A percentile compares a stretch with the other conserved stretches of the same genome.
Evolutionary conservation across 2,888 invertebrate genomes (phyloP).

Genomic region (Xestia c-nigrum): DNA sequence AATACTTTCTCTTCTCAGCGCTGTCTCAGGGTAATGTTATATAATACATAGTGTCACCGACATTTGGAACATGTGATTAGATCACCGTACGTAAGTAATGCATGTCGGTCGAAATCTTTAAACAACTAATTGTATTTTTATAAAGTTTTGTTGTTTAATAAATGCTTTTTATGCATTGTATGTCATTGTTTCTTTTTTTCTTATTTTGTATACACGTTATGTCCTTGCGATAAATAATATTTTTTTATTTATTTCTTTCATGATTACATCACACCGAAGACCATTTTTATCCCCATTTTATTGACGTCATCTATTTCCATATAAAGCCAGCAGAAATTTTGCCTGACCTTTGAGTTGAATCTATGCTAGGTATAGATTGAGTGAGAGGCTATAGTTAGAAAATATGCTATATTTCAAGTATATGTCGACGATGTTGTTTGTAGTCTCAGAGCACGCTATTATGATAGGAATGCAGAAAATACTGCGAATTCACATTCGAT

Average conservation of each 20-base stretch:
- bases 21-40: neutral
- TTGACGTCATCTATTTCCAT: neutral
- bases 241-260: too few relatives aligned
- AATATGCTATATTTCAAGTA: neutral
- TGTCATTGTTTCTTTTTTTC: too few relatives aligned
- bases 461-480: neutral
- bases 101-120: too few relatives aligned
- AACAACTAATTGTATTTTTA: too few relatives aligned
- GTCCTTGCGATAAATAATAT: too few relatives aligned
- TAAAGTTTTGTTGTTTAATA: too few relatives aligned
- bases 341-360: neutral
- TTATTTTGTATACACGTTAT: too few relatives aligned
- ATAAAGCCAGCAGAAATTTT: neutral
- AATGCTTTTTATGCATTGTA: too few relatives aligned
- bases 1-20: neutral
- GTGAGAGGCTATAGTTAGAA: neutral
- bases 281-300: too few relatives aligned
- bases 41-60: neutral
- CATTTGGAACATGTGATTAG: neutral
- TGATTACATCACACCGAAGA: neutral
- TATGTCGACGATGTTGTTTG: neutral
- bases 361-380: neutral
- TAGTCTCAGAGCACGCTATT: neutral
- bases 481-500: neutral
- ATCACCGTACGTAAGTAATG: neutral